These are phyloP conservation scores for Pogonomyrmex barbatus DNA, from an alignment of 1,140 invertebrate genomes.

Conservation along the genomic window DNA sequence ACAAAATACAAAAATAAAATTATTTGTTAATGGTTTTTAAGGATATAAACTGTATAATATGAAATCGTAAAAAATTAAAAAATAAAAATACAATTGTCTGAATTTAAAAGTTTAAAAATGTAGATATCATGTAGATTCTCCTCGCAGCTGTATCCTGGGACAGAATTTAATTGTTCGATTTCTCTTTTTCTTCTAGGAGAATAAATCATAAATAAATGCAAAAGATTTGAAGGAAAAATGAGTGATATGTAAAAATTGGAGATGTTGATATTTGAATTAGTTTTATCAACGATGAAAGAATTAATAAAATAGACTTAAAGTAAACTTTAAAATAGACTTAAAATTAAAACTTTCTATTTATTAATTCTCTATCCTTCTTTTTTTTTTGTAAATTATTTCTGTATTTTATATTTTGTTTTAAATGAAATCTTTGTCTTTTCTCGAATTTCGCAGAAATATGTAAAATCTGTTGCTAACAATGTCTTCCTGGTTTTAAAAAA, in stretches of 20 bases:
- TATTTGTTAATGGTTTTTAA: slow-evolving; percentile 14
- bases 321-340: too few relatives aligned
- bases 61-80: background rate
- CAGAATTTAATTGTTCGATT: slow-evolving; percentile 36
- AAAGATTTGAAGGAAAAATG: slow-evolving; percentile 1
- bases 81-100: background rate
- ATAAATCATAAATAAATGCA: slow-evolving; percentile 7
- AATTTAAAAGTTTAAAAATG: background rate
- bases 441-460: background rate
- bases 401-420: slow-evolving; percentile 21
- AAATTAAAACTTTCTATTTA: slow-evolving; percentile 74
- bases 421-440: background rate
- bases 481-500: slow-evolving; percentile 1
- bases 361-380: slow-evolving; percentile 54
- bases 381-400: slow-evolving; percentile 56
- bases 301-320: background rate
- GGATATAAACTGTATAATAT: background rate
- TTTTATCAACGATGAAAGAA: slow-evolving; percentile 75
- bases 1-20: slow-evolving; percentile 15
- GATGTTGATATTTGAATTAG: slow-evolving; percentile 69
- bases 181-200: slow-evolving; percentile 59
- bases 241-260: slow-evolving; percentile 38
- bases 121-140: background rate
- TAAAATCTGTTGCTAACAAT: background rate
- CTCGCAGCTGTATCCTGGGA: slow-evolving; percentile 35